These are phyloP conservation scores for Pterois miles DNA, from an alignment of 2,797 vertebrate species.

Conservation along the genomic window DNA sequence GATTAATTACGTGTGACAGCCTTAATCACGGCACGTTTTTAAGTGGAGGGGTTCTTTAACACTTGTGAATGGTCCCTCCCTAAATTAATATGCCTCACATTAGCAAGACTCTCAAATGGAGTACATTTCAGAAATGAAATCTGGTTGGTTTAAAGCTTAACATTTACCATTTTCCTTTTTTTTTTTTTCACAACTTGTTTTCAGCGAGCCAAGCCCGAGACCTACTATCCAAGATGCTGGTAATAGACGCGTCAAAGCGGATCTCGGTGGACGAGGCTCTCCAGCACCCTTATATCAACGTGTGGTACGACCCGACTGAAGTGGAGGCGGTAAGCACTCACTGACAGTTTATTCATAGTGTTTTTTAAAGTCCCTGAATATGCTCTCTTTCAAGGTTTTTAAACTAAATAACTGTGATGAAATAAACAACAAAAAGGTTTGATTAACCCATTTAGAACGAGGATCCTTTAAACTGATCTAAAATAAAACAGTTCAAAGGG, in stretches of 20 bases:
- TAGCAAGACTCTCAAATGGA: background rate
- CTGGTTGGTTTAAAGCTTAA: background rate
- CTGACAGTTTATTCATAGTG: background rate
- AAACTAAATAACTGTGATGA: background rate
- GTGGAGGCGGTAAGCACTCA: conserved; percentile 92
- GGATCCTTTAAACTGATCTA: background rate
- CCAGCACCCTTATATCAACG: conserved; percentile 97
- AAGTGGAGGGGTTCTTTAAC: background rate
- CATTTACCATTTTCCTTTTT: background rate
- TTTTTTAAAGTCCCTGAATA: background rate
- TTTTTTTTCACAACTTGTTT: conserved; percentile 39
- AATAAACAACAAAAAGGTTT: background rate
- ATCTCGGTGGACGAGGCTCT: conserved; percentile 98
- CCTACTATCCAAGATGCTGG: conserved; percentile 98
- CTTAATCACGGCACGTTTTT: too few relatives aligned
- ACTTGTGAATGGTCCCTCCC: background rate
- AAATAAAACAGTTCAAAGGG: background rate
- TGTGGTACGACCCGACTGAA: conserved; percentile 98
- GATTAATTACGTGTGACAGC: too few relatives aligned
- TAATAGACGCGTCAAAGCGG: conserved; percentile 96
- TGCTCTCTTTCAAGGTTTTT: background rate
- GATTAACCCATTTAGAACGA: background rate
- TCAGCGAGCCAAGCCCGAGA: conserved; percentile 98
- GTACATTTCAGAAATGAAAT: background rate
- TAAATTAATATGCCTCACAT: background rate